phyloP scores from a whole-genome alignment of 2,888 invertebrate species.

The Chesias legatella region DNA sequence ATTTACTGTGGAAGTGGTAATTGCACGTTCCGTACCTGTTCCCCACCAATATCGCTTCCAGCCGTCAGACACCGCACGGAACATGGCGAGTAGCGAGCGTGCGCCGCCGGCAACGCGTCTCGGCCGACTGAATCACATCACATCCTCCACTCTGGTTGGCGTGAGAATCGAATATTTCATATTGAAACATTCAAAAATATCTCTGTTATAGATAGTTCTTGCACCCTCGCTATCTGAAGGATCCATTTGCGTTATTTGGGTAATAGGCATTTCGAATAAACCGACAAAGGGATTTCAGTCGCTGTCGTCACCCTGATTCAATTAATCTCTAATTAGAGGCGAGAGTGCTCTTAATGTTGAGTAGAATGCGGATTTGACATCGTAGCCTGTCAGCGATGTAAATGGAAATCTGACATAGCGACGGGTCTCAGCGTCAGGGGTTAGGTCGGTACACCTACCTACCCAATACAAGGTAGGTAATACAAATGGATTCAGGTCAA shows the following conservation, averaged over 20 bases:
- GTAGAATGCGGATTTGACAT: slow-evolving; percentile 66
- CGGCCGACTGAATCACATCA: slow-evolving; percentile 54
- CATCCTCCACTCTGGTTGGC: slow-evolving; percentile 23
- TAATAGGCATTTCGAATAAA: slow-evolving; percentile 22
- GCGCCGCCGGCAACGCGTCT: slow-evolving; percentile 61
- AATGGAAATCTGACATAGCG: slow-evolving; percentile 70
- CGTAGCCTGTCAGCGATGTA: slow-evolving; percentile 61
- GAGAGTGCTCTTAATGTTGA: slow-evolving; percentile 76
- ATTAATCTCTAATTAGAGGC: slow-evolving; percentile 75
- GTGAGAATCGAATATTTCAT: slow-evolving; percentile 37
- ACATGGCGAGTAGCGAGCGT: slow-evolving; percentile 56
- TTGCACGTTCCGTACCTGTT: slow-evolving; percentile 72
- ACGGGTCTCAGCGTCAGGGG: slow-evolving; percentile 45
- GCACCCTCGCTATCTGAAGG: background rate
- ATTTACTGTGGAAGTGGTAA: slow-evolving; percentile 62
- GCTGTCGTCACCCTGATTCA: slow-evolving; percentile 55
- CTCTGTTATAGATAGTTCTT: slow-evolving; percentile 6
- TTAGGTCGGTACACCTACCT: slow-evolving; percentile 22
- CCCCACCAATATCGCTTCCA: slow-evolving; percentile 79
- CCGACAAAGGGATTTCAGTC: slow-evolving; percentile 55
- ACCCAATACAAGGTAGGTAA: slow-evolving; percentile 18
- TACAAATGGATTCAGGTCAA: slow-evolving; percentile 59
- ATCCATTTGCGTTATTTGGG: slow-evolving; percentile 4
- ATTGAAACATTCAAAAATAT: slow-evolving; percentile 34
- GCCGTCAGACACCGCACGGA: slow-evolving; percentile 68